A percentile compares a stretch with the other conserved stretches of the same genome.
phyloP scores from a whole-genome alignment of 1,140 invertebrate genomes.

The Chlorops oryzae region DNA sequence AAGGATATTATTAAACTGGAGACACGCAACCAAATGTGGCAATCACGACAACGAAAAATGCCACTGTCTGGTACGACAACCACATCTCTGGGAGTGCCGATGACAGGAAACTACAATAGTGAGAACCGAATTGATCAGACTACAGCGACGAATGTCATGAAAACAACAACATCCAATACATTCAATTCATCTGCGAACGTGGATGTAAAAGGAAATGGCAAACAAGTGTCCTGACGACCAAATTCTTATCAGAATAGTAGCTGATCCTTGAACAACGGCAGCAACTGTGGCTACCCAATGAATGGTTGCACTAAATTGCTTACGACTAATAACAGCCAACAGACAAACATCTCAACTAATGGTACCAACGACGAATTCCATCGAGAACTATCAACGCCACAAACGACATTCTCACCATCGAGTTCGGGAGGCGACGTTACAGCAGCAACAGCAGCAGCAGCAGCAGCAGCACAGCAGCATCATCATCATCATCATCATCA shows the following conservation, averaged over 20 bases:
- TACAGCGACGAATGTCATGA: background rate
- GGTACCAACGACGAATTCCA: slow-evolving; percentile 1
- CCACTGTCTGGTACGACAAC: background rate
- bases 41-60: too few relatives aligned
- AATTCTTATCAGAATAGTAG: too few relatives aligned
- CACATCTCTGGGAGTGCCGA: background rate
- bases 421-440: background rate
- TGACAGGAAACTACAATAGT: slow-evolving; percentile 5
- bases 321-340: background rate
- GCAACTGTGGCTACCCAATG: background rate
- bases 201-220: too few relatives aligned
- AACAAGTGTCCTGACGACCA: too few relatives aligned
- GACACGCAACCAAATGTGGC: background rate
- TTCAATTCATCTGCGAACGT: background rate
- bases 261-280: background rate
- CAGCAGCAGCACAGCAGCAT: slow-evolving; percentile 6
- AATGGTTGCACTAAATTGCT: background rate
- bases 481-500: too few relatives aligned
- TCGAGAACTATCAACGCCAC: background rate
- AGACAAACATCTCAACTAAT: slow-evolving; percentile 2
- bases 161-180: background rate
- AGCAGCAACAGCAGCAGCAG: background rate
- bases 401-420: background rate
- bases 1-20: background rate
- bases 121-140: background rate